Conservation (phyloP, 2,888 invertebrate species). For the Drosophila picticornis region DNA sequence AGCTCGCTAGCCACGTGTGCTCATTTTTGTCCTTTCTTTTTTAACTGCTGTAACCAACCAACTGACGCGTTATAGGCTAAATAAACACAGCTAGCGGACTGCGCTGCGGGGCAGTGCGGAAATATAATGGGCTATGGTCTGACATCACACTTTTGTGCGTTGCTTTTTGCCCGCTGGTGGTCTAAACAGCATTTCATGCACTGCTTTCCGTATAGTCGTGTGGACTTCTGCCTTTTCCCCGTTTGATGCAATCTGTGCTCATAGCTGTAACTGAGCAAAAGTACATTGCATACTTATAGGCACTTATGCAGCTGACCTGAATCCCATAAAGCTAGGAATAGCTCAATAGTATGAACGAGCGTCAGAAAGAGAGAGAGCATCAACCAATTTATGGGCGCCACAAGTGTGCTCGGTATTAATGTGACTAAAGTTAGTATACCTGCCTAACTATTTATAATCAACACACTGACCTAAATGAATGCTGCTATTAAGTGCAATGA, state of each 20-base stretch:
- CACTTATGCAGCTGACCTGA: slow-evolving; percentile 75
- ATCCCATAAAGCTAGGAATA: slow-evolving; percentile 55
- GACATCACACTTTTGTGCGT: slow-evolving; percentile 74
- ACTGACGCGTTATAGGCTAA: slow-evolving; percentile 79
- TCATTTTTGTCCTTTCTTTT: slow-evolving; percentile 49
- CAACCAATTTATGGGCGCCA: slow-evolving; percentile 10
- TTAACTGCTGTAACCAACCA: slow-evolving; percentile 52
- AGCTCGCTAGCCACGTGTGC: slow-evolving; percentile 55
- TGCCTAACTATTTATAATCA: slow-evolving; percentile 26
- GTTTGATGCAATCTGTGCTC: slow-evolving; percentile 17
- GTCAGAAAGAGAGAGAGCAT: neutral
- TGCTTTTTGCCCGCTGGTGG: slow-evolving; percentile 63
- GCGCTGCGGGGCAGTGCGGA: neutral
- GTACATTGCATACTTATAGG: slow-evolving; percentile 77
- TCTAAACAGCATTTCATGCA: slow-evolving; percentile 32
- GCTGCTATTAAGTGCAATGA: slow-evolving; percentile 19
- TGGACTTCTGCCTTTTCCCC: slow-evolving; percentile 3
- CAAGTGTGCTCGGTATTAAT: slow-evolving; percentile 10
- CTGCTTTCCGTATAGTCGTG: slow-evolving; percentile 25
- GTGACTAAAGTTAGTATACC: slow-evolving; percentile 10
- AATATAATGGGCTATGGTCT: slow-evolving; percentile 42
- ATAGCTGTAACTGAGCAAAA: slow-evolving; percentile 33
- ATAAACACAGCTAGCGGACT: slow-evolving; percentile 69
- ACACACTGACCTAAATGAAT: slow-evolving; percentile 47
- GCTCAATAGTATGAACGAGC: slow-evolving; percentile 54